Base-by-base conservation (phyloP, 2,888 invertebrate genomes). In the Sinohyriopsis cumingii region DNA sequence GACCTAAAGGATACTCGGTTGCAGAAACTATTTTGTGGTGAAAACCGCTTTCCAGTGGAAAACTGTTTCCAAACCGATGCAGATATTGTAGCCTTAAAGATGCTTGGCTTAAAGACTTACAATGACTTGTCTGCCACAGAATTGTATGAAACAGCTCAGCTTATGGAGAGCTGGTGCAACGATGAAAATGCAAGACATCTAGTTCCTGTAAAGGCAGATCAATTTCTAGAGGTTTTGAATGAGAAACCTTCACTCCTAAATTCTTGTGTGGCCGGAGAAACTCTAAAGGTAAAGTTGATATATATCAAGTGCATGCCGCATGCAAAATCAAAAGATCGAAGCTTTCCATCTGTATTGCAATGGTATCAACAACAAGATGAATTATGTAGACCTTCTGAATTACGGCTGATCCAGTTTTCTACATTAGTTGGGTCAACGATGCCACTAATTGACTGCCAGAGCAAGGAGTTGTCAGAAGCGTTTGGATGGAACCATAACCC, bases 51-150 rank as follows among this genome's bases (percentile, higher is more conserved):
- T 71, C 74, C 74, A 33, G 59, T n/a, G 7, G 68, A 68, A 20
- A n/a, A 63, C 45, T 0, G 3, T 7, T 68, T 63, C 33, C 12
- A 59, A 20, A 57, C 20, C 25, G 25, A 55, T n/a, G 28, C 57
- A n/a, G 24, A 45, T 19, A 12, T 68, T 12, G 25, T 22, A 2
- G 57, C 45, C 1, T 24, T 68, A 2, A 28, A 56, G 19, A 67
- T 62, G 20, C 45, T 75, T 33, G 75, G 75, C 54, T 33, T 75
- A 15, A 75, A 72, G 56, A 57, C 66, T 33, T 22, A n/a, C 45
- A 25, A 68, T 12, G 25, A 66, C 15, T n/a, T 72, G 3, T 66
- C 57, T 12, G 54, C 59, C 22, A 45, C 55, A 54, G 72, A 75
- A 4, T 63, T 75, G 18, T 63, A 67, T n/a, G 15, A 59, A 24